phyloP scores from a whole-genome alignment of 1,140 invertebrate genomes.

The Pentalonia nigronervosa region DNA sequence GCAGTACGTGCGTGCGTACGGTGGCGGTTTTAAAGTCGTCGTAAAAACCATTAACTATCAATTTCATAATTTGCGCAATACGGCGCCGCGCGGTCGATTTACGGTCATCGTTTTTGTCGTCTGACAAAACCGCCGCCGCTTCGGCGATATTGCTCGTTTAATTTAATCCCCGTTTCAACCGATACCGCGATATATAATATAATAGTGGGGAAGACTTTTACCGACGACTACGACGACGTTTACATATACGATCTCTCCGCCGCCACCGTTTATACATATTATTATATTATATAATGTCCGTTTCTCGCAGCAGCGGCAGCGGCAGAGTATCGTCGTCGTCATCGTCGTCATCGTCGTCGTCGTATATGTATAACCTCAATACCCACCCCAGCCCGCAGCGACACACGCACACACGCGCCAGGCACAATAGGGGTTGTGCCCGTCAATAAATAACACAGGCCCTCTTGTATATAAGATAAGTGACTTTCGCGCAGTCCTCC shows the following conservation, averaged over 20 bases:
- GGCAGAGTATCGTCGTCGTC: neutral
- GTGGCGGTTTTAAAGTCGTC: neutral
- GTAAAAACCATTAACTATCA: conserved; percentile 56
- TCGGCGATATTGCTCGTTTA: conserved; percentile 49
- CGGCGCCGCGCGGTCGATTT: conserved; percentile 50
- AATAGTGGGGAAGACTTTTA: neutral
- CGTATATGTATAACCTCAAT: neutral
- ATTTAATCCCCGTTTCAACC: conserved; percentile 51
- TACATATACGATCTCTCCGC: conserved; percentile 26
- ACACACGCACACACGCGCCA: neutral
- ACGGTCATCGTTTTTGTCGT: conserved; percentile 54
- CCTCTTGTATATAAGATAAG: conserved; percentile 56
- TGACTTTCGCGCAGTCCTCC: conserved; percentile 42
- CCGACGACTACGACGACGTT: neutral
- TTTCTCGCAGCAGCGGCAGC: neutral
- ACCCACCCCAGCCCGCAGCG: neutral
- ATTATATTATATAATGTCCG: neutral
- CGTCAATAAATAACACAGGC: conserved; percentile 57
- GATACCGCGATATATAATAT: neutral
- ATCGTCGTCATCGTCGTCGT: neutral
- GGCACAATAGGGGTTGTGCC: conserved; percentile 38
- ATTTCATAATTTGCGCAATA: conserved; percentile 56
- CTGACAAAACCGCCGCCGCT: conserved; percentile 17
- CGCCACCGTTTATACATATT: neutral
- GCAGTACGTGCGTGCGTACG: neutral